phyloP scores from a whole-genome alignment of 1,140 invertebrate species.

The Dolichoris vasculosae region DNA sequence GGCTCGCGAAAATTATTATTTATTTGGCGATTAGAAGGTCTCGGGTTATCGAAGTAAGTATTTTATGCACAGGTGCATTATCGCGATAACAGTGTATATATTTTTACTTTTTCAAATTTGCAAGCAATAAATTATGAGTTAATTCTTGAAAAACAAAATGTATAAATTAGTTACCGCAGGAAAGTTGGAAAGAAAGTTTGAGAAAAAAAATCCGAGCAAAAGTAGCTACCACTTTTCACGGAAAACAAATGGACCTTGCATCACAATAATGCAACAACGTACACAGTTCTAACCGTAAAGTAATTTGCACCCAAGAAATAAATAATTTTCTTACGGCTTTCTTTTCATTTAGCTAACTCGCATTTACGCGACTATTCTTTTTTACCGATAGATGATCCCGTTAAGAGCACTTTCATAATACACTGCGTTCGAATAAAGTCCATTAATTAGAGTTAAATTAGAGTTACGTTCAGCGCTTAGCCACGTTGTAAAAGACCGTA shows the following conservation, averaged over 20 bases:
- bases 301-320: background rate
- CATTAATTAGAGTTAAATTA: too few species aligned
- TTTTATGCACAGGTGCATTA: background rate
- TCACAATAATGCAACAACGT: background rate
- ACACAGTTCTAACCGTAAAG: background rate
- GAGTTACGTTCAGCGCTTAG: too few species aligned
- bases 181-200: slow-evolving; percentile 6
- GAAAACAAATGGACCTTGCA: background rate
- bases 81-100: background rate
- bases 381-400: background rate
- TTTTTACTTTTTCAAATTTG: background rate
- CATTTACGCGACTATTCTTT: background rate
- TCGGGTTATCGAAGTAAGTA: background rate
- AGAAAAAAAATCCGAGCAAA: background rate
- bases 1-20: background rate
- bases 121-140: background rate
- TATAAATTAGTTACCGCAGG: background rate
- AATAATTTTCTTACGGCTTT: background rate
- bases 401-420: background rate
- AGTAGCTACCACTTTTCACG: background rate
- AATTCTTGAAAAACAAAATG: slow-evolving; percentile 11
- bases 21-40: slow-evolving; percentile 1
- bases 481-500: background rate
- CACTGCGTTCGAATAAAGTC: too few species aligned
- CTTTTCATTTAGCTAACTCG: background rate